Conservation (phyloP, 2,888 invertebrate species). For the Bellardia pandia region DNA sequence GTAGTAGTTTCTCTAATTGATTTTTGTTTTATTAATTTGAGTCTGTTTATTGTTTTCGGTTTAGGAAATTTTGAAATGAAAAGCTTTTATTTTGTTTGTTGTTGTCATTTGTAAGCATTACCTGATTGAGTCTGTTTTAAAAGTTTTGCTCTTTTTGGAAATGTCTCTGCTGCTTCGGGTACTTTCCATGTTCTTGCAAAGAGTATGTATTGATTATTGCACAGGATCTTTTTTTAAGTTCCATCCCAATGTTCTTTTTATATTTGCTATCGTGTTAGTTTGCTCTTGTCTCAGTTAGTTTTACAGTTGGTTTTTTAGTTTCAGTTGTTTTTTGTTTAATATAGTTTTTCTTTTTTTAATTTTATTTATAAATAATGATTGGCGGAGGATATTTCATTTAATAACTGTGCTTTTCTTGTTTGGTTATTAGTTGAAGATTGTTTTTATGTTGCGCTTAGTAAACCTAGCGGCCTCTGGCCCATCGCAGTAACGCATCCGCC, state of each 20-base stretch:
- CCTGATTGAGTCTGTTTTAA: constrained; percentile 36
- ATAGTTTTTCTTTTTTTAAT: constrained; percentile 17
- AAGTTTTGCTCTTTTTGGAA: not conserved
- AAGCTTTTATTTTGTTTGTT: constrained; percentile 66
- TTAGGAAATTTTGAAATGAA: constrained; percentile 60
- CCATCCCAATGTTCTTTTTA: constrained; percentile 50
- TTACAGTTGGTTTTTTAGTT: constrained; percentile 49
- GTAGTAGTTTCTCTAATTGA: constrained; percentile 2
- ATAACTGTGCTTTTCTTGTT: constrained; percentile 53
- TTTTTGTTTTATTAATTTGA: constrained; percentile 56
- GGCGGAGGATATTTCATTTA: constrained; percentile 64
- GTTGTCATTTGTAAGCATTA: constrained; percentile 43
- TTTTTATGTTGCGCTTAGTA: constrained; percentile 42
- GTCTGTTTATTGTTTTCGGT: constrained; percentile 60
- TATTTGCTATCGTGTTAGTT: constrained; percentile 61
- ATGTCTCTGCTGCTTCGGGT: not conserved
- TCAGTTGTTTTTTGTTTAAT: constrained; percentile 49
- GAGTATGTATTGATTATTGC: constrained; percentile 58
- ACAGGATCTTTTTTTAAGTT: constrained; percentile 42
- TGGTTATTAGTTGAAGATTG: constrained; percentile 42
- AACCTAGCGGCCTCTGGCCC: constrained; percentile 95
- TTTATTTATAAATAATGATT: constrained; percentile 47
- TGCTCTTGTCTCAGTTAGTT: constrained; percentile 32
- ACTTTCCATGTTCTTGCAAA: not conserved
- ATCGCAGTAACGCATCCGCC: constrained; percentile 96